Evolutionary conservation across 2,888 invertebrate species (phyloP), one percentile per base, ranked within the genome.

Genomic region (Tachina fera): DNA sequence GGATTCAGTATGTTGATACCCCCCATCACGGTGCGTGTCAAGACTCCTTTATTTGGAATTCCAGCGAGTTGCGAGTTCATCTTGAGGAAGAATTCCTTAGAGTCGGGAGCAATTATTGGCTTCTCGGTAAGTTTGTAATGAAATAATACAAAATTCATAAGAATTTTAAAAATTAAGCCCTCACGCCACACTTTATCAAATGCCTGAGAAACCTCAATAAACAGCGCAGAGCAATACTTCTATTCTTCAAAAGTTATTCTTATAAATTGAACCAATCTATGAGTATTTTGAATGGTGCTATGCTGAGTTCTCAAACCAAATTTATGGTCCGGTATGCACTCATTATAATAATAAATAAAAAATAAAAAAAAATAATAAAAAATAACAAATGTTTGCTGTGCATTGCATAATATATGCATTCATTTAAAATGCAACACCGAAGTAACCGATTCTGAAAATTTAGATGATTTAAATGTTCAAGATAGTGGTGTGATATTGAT

Each of bases 381-480:
- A 63, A 63, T 63, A 45, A 47, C 19, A 19, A 45, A 65, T 19
- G 14, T 47, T 65, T 65, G 63, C 43, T 65, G 63, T 65, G 45
- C 63, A 5, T 45, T 65, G 22, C 63, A 65, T 22, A 65, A 47
- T 22, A 65, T 45, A 11, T 65, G 63, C 14, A 65, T 47, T 19
- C 6, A 65, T 39, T 60, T 60, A 9, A 60, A 60, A 41, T 60
- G 41, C 41, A 41, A 60, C 6, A 41, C 39, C 9, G 3, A n/a
- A 1, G 60, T 60, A 39, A n/a, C 0, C 9, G 39, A 41, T 39
- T 1, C 13, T 3, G 39, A 39, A 6, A 53, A 4, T 3, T 1
- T 19, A 3, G 53, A 53, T 53, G 4, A 3, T 53, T 1, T 53
- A 3, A 53, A 10, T 10, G 10, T 19, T 9, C 53, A 53, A 19